Base-by-base conservation (phyloP, 2,113 vertebrate species). In the Colaptes auratus region DNA sequence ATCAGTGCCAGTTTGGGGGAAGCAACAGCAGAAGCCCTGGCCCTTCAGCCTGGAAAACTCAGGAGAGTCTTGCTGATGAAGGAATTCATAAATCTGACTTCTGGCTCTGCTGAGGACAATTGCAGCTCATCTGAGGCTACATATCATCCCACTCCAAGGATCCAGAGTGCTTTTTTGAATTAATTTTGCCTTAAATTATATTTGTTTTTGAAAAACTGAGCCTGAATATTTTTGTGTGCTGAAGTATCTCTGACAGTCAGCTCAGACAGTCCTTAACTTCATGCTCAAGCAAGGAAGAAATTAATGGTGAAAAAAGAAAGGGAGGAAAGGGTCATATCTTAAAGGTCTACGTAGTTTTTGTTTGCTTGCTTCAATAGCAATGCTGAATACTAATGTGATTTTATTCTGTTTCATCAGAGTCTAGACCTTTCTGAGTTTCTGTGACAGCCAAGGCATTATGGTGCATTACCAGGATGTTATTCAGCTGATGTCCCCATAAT, bases 401-500 rank as follows among this genome's bases (percentile, higher is more conserved):
- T 94, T 59, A 86, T 24, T 81, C 27, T 58, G 67, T 86, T 72
- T 79, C n/a, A 28, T 55, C 30, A 77, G 30, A 46, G 23, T 18
- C 65, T 64, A 91, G 60, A 88, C 72, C 5, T 76, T 85, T 76
- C 71, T 74, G 85, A 67, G 17, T 77, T 91, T 36, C 36, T 74
- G 35, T 93, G 72, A n/a, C 25, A 90, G 65, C 60, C 72, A 74
- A 77, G 58, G 48, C 48, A 71, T 89, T 86, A 58, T 85, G 36
- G 78, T 81, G 55, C 58, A 71, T 65, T 50, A 83, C 69, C 71
- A 91, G 82, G 72, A 91, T 78, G n/a, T 67, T 86, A 72, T 78
- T 92, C 69, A 95, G 31, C 44, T 8, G 5, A 81, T 91, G 23
- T 77, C 56, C 77, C 42, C 36, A 35, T 90, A 92, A 93, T 88